These are phyloP conservation scores for Distichodus sexfasciatus DNA, from an alignment of 2,797 vertebrate species.

Conservation along the genomic window DNA sequence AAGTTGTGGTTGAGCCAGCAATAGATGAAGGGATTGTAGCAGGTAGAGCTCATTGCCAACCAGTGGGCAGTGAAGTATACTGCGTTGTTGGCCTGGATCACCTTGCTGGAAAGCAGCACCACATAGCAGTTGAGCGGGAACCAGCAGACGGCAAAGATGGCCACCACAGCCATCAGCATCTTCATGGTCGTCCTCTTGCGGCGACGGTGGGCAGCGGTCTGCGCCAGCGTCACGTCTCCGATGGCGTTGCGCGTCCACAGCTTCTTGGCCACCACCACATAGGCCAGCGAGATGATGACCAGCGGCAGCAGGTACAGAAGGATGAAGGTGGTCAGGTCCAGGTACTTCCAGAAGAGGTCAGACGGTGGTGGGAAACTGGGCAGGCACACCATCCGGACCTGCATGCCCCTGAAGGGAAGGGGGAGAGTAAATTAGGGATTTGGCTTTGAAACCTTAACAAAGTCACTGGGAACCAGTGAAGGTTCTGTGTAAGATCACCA, in stretches of 20 bases:
- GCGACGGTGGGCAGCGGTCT: constrained; percentile 69
- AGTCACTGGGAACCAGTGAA: not conserved
- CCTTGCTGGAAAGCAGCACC: constrained; percentile 85
- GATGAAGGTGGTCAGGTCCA: constrained; percentile 78
- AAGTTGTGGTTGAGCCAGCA: constrained; percentile 88
- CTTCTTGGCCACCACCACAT: constrained; percentile 76
- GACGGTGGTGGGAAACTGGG: constrained; percentile 79
- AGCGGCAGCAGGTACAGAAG: constrained; percentile 80
- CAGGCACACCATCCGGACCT: constrained; percentile 76
- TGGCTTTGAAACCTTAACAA: not conserved
- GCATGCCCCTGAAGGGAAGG: constrained; percentile 58
- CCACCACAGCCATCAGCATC: constrained; percentile 84
- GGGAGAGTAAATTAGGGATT: not conserved
- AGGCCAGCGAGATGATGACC: constrained; percentile 76
- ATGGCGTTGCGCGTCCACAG: constrained; percentile 77
- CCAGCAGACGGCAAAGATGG: constrained; percentile 87
- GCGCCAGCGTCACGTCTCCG: constrained; percentile 75
- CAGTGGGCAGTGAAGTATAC: constrained; percentile 89
- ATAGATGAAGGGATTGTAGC: constrained; percentile 94
- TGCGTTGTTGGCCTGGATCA: constrained; percentile 80
- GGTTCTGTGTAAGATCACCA: no score
- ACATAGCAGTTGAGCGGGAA: constrained; percentile 89
- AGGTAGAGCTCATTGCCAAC: constrained; percentile 93
- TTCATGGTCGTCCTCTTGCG: constrained; percentile 80
- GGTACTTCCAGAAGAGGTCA: constrained; percentile 82